Evolutionary conservation across 2,888 invertebrate genomes (phyloP).

Genomic region (Mayetiola destructor): DNA sequence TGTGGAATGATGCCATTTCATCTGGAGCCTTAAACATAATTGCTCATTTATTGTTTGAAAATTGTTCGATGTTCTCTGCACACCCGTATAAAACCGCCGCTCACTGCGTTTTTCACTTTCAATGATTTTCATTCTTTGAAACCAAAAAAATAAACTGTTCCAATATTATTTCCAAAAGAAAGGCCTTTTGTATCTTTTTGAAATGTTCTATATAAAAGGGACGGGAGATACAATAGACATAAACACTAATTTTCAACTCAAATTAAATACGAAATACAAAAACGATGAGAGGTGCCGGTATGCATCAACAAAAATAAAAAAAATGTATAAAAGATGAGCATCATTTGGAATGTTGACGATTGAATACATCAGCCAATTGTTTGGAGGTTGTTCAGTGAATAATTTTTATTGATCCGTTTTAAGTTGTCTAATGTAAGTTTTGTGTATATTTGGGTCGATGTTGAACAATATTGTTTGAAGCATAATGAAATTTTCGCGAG

Average conservation of each 20-base stretch:
- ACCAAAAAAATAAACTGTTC: no score
- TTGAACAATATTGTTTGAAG: slow-evolving; percentile 5
- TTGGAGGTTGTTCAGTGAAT: not conserved
- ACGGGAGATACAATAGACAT: not conserved
- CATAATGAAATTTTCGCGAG: slow-evolving; percentile 10
- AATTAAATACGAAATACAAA: not conserved
- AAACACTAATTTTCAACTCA: not conserved
- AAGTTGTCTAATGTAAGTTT: not conserved
- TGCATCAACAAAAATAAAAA: no score
- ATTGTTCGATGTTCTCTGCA: no score
- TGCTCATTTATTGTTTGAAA: no score
- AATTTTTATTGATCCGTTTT: slow-evolving; percentile 3
- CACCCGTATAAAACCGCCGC: no score
- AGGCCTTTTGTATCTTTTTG: no score
- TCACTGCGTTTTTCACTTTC: no score
- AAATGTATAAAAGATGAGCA: not conserved
- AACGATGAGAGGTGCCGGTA: not conserved
- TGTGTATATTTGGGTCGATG: no score
- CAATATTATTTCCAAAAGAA: no score
- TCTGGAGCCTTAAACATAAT: no score
- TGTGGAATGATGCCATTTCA: no score
- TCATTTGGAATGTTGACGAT: not conserved
- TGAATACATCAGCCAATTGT: slow-evolving; percentile 3
- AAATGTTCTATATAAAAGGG: not conserved
- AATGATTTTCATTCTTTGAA: no score